Conservation (phyloP, 1,140 invertebrate species). For the Pseudomyrmex flavicornis region DNA sequence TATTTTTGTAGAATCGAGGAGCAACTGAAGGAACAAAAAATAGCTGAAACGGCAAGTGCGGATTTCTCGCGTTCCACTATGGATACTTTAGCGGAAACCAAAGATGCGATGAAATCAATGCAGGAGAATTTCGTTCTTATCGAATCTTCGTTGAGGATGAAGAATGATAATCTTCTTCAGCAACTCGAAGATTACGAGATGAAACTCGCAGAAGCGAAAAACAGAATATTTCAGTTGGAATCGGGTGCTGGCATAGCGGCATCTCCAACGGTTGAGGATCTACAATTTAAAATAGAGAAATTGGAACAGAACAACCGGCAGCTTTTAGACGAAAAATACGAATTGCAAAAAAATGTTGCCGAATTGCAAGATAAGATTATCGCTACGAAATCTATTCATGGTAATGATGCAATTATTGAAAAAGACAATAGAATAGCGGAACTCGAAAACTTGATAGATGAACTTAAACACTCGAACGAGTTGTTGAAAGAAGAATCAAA, state of each 20-base stretch:
- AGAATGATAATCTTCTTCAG: conserved; percentile 81
- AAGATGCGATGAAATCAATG: conserved; percentile 87
- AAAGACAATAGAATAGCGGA: conserved; percentile 82
- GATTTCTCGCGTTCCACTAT: conserved; percentile 82
- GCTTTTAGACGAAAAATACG: conserved; percentile 80
- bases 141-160: conserved; percentile 83
- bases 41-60: conserved; percentile 75
- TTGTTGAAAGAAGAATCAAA: conserved; percentile 77
- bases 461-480: conserved; percentile 78
- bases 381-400: conserved; percentile 52
- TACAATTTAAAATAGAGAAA: conserved; percentile 76
- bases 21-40: conserved; percentile 75
- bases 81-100: conserved; percentile 86
- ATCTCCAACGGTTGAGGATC: conserved; percentile 72
- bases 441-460: conserved; percentile 80
- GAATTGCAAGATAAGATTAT: conserved; percentile 80
- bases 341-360: conserved; percentile 78
- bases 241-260: conserved; percentile 73
- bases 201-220: conserved; percentile 78
- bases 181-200: conserved; percentile 80
- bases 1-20: conserved; percentile 75
- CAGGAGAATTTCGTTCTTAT: conserved; percentile 87
- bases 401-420: conserved; percentile 73
- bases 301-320: conserved; percentile 76
- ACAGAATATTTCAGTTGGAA: conserved; percentile 78